A percentile compares a stretch with the other conserved stretches of the same genome.
Evolutionary conservation across 1,140 invertebrate genomes (phyloP).

Genomic region (Anthonomus grandis): DNA sequence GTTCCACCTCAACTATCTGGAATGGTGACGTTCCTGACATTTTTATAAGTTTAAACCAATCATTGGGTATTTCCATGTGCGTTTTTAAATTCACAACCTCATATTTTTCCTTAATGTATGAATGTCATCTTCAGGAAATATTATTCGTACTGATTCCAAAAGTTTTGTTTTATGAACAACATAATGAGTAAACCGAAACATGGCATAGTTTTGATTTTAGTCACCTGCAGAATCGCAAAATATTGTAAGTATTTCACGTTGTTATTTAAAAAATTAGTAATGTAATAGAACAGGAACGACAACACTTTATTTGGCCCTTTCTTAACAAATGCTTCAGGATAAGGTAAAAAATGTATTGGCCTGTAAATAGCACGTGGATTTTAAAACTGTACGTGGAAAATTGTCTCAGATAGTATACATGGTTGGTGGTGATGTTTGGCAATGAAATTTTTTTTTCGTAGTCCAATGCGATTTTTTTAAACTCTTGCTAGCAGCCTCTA

Average conservation of each 20-base stretch:
- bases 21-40: slow-evolving; percentile 3
- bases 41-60: slow-evolving; percentile 1
- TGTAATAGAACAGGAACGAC: slow-evolving; percentile 1
- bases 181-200: slow-evolving; percentile 6
- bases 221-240: slow-evolving; percentile 4
- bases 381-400: no score
- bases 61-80: slow-evolving; percentile 8
- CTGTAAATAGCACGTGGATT: no score
- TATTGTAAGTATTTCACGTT: slow-evolving; percentile 1
- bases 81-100: slow-evolving; percentile 5
- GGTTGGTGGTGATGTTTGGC: background rate
- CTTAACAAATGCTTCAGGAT: slow-evolving; percentile 1
- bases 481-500: background rate
- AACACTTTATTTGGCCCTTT: slow-evolving; percentile 3
- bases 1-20: slow-evolving; percentile 3
- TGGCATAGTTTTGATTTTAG: slow-evolving; percentile 5
- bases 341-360: no score
- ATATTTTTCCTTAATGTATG: background rate
- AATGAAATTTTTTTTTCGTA: slow-evolving; percentile 1
- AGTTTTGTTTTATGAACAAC: slow-evolving; percentile 3
- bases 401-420: background rate
- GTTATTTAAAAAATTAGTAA: slow-evolving; percentile 5
- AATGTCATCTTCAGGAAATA: slow-evolving; percentile 1
- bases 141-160: slow-evolving; percentile 8
- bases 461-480: slow-evolving; percentile 3